Evolutionary conservation across 2,113 vertebrate species (phyloP), one percentile per base, ranked within the genome.

Genomic region (Dasyornis broadbenti): DNA sequence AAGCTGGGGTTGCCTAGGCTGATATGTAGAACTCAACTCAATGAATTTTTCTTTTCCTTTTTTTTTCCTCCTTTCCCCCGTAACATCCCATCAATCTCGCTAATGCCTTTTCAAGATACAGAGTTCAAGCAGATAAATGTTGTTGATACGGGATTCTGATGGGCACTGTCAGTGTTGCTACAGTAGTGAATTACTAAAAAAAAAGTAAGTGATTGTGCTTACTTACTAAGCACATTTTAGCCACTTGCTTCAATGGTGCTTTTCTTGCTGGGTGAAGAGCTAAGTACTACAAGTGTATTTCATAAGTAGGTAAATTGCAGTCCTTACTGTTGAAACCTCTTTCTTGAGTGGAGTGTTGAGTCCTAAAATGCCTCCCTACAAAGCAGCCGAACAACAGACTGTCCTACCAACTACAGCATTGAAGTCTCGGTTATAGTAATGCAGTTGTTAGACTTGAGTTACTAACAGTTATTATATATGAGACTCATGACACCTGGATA

Each of bases 41-140:
- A 4, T 21, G n/a, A 8, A 31, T 16, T 13, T 10, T 7, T 9
- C 28, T 11, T 16, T 3, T 2, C 1, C 1, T 0, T 2, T 3
- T 19, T 45, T 28, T 24, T 13, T 9, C 4, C 7, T 54, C 7
- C 1, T 33, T 30, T 8, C 19, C 5, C 6, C 22, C 15, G 49
- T 63, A n/a, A 52, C 31, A 26, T 10, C 28, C 11, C 10, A 3
- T 52, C 39, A 7, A 1, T 69, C 37, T 64, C 8, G 1, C 54
- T 54, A 50, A 23, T 28, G 9, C 5, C 6, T n/a, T 30, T 28
- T 22, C 26, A 6, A 12, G n/a, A 26, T 13, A 6, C 8, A 16
- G 59, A 33, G 24, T 12, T 33, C n/a, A 5, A 26, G 66, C 2
- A 84, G n/a, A 1, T 45, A 8, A 63, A 22, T 9, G 22, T 24